Conservation (phyloP, 2,797 vertebrate species). For the Danio choprae region DNA sequence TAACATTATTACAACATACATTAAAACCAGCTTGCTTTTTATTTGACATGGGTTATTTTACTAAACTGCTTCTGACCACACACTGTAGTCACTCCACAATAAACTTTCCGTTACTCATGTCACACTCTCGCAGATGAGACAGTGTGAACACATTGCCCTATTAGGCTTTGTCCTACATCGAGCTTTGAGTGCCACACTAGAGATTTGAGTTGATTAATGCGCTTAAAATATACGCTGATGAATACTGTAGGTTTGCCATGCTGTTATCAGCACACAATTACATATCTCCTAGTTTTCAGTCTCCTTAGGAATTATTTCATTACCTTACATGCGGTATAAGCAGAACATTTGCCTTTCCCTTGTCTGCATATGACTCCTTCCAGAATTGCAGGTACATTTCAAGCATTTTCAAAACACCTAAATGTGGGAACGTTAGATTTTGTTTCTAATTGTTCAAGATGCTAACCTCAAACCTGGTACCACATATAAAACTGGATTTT, state of each 20-base stretch:
- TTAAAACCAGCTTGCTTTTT: slow-evolving; percentile 24
- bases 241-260: slow-evolving; percentile 28
- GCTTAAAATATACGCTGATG: slow-evolving; percentile 25
- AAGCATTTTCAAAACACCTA: no score
- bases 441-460: no score
- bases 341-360: not conserved
- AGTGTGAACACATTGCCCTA: slow-evolving; percentile 40
- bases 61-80: not conserved
- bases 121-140: slow-evolving; percentile 49
- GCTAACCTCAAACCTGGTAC: no score
- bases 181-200: slow-evolving; percentile 54
- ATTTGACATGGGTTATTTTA: slow-evolving; percentile 10
- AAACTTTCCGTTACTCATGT: slow-evolving; percentile 40
- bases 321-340: not conserved
- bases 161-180: slow-evolving; percentile 50
- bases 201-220: slow-evolving; percentile 58
- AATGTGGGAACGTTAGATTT: no score
- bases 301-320: slow-evolving; percentile 18
- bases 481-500: no score
- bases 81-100: slow-evolving; percentile 8
- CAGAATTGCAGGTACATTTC: no score
- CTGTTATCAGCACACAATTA: slow-evolving; percentile 34
- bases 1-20: not conserved
- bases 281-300: slow-evolving; percentile 24
- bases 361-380: not conserved